Conservation (phyloP, 2,888 invertebrate species). For the Papilio protenor region DNA sequence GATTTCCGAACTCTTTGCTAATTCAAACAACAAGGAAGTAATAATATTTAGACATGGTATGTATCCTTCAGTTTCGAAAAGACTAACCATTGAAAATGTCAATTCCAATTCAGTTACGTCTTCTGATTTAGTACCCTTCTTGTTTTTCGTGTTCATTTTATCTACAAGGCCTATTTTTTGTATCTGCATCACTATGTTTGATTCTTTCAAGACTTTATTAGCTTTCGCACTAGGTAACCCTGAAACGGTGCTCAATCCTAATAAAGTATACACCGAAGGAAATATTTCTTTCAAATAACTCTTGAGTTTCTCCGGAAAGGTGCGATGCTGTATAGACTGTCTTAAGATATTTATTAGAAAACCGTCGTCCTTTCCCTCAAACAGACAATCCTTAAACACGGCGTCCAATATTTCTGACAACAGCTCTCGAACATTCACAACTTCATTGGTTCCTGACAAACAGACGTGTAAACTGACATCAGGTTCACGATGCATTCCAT, state of each 20-base stretch:
- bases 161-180: slow-evolving; percentile 62
- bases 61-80: slow-evolving; percentile 76
- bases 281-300: slow-evolving; percentile 76
- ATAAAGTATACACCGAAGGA: slow-evolving; percentile 70
- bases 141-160: slow-evolving; percentile 56
- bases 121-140: slow-evolving; percentile 46
- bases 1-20: slow-evolving; percentile 63
- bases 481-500: slow-evolving; percentile 62
- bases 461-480: slow-evolving; percentile 74
- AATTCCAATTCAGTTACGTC: slow-evolving; percentile 61
- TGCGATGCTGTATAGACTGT: slow-evolving; percentile 60
- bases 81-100: slow-evolving; percentile 63
- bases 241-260: slow-evolving; percentile 64
- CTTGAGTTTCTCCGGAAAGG: slow-evolving; percentile 65
- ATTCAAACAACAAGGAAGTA: slow-evolving; percentile 68
- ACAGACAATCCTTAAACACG: slow-evolving; percentile 74
- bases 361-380: slow-evolving; percentile 63
- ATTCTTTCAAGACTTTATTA: slow-evolving; percentile 57
- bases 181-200: slow-evolving; percentile 63
- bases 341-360: slow-evolving; percentile 64
- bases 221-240: slow-evolving; percentile 61
- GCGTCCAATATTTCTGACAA: slow-evolving; percentile 79
- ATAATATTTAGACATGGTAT: slow-evolving; percentile 69
- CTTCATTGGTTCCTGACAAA: slow-evolving; percentile 81
- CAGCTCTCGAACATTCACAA: slow-evolving; percentile 78